Base-by-base conservation (phyloP, 2,797 vertebrate species). In the Phataginus tetradactyla region DNA sequence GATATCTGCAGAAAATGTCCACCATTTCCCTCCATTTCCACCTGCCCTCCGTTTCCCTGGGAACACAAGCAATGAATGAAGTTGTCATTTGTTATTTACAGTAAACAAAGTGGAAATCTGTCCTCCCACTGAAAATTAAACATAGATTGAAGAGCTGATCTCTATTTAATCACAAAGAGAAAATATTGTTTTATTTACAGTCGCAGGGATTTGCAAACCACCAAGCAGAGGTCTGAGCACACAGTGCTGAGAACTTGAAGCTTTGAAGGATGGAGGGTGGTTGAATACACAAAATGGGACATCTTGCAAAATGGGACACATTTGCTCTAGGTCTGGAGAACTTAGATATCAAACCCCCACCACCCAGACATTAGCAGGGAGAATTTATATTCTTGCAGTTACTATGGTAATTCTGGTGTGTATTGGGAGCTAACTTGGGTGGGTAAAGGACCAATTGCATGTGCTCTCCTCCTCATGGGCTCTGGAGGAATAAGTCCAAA, bases 1-100 rank as follows among this genome's bases (percentile, higher is more conserved):
- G 64, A 84, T 18, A 78, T 32, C 49, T 86, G 34, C 39, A n/a
- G 20, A 95, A 95, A 95, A 92, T 61, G 25, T 34, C 18, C 83
- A 32, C 29, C 21, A 14, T 45, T n/a, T 32, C 55, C 10, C 4
- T 37, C 49, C 18, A 6, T 83, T 4, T 61, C 45, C n/a, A 12
- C 27, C 15, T n/a, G n/a, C 55, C 10, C 4, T 37, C 49, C 18
- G 5, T 83, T 4, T 61, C 45, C n/a, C n/a, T 83, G n/a, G 29
- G 21, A 89, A 86, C 49, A 87, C 10, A 85, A 53, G 3, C 37
- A 66, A 27, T 39, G 57, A 63, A 92, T 39, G 39, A 92, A 69
- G 20, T 59, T 15, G 51, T 7, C 21, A 45, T 42, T 77, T 45
- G 17, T 66, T 78, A 78, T 55, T n/a, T 89, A 85, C 14, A 42